phyloP scores from a whole-genome alignment of 1,140 invertebrate genomes.

The Cydia pomonella region DNA sequence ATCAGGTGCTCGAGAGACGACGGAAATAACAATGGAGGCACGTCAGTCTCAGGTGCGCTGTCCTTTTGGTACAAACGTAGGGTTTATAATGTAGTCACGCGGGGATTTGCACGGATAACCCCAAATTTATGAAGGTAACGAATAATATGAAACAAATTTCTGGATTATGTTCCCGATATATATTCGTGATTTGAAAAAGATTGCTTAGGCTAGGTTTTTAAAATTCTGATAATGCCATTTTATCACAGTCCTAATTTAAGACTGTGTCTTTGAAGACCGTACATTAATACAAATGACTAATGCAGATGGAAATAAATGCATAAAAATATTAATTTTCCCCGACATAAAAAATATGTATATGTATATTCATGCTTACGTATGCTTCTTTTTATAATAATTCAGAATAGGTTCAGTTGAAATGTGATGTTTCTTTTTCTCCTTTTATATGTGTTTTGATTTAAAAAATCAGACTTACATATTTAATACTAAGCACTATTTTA shows the following conservation, averaged over 20 bases:
- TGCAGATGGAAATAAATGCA: too few relatives aligned
- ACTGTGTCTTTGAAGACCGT: too few relatives aligned
- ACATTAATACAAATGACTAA: too few relatives aligned
- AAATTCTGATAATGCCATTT: too few relatives aligned
- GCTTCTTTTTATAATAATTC: too few relatives aligned
- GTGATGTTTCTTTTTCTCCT: too few relatives aligned
- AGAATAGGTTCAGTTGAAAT: too few relatives aligned
- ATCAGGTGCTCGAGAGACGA: constrained; percentile 20
- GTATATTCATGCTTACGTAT: too few relatives aligned
- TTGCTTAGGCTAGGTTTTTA: background rate
- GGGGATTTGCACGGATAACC: constrained; percentile 28
- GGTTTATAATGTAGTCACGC: constrained; percentile 33
- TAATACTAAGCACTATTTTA: background rate
- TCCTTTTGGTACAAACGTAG: constrained; percentile 29
- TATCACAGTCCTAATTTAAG: too few relatives aligned
- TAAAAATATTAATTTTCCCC: too few relatives aligned
- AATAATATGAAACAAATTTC: constrained; percentile 30
- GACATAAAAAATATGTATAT: too few relatives aligned
- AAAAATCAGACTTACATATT: background rate
- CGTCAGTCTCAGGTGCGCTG: constrained; percentile 32
- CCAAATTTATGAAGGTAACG: constrained; percentile 27
- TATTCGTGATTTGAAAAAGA: background rate
- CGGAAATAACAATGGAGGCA: constrained; percentile 30
- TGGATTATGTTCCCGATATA: background rate
- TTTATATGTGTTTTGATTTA: too few relatives aligned